Conservation (phyloP, 2,888 invertebrate genomes). For the Eilema caniola region DNA sequence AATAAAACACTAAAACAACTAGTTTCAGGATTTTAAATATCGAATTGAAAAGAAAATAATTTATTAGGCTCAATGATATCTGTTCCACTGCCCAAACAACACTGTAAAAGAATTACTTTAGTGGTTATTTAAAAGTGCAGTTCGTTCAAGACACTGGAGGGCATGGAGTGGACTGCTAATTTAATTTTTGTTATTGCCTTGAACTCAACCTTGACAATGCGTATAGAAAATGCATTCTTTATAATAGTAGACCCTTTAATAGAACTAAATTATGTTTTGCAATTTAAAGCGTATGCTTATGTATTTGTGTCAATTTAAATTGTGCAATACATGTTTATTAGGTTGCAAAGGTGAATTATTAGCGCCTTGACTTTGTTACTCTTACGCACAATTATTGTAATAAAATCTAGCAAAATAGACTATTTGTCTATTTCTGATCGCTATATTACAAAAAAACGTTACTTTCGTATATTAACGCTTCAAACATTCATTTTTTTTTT, state of each 20-base stretch:
- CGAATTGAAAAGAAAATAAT: slow-evolving; percentile 14
- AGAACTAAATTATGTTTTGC: slow-evolving; percentile 37
- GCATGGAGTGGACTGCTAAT: slow-evolving; percentile 61
- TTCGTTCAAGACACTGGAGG: slow-evolving; percentile 63
- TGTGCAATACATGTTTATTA: slow-evolving; percentile 10
- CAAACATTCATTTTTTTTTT: no score
- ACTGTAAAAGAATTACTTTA: slow-evolving; percentile 67
- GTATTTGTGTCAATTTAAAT: slow-evolving; percentile 43
- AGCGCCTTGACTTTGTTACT: slow-evolving; percentile 9
- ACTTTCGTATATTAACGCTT: no score
- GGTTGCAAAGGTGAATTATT: slow-evolving; percentile 1
- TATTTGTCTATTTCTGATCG: not conserved
- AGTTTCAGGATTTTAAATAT: slow-evolving; percentile 40
- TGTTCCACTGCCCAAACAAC: slow-evolving; percentile 49
- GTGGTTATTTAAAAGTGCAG: slow-evolving; percentile 76
- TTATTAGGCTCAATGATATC: slow-evolving; percentile 37
- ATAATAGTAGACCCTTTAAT: slow-evolving; percentile 43
- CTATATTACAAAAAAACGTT: no score
- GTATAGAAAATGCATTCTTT: slow-evolving; percentile 52
- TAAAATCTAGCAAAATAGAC: not conserved
- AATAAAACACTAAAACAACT: slow-evolving; percentile 27
- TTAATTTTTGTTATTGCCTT: slow-evolving; percentile 55
- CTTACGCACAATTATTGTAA: not conserved
- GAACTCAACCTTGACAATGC: slow-evolving; percentile 59
- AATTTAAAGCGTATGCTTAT: slow-evolving; percentile 39